These are phyloP conservation scores for Datnioides undecimradiatus DNA, from an alignment of 2,113 vertebrate species.

Conservation along the genomic window DNA sequence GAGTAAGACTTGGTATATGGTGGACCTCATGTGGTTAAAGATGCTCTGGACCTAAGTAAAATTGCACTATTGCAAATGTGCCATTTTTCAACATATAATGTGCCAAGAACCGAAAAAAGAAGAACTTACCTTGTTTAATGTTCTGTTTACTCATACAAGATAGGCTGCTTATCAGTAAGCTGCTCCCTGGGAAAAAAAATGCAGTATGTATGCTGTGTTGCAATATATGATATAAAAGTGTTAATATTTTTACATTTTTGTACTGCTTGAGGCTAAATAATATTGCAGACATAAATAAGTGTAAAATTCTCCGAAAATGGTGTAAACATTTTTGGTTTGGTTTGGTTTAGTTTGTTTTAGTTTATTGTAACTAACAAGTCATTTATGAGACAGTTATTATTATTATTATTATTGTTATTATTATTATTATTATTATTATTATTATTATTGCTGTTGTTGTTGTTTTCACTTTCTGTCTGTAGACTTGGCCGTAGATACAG, in stretches of 20 bases:
- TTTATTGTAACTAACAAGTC: background rate
- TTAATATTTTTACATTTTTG: background rate
- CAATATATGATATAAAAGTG: conserved; percentile 6
- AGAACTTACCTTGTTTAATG: background rate
- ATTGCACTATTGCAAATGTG: background rate
- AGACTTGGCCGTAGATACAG: too few species aligned
- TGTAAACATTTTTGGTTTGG: background rate
- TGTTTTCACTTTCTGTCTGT: too few species aligned
- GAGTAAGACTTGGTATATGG: conserved; percentile 20
- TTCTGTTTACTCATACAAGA: background rate
- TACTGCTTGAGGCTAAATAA: background rate
- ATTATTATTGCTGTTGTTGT: too few species aligned
- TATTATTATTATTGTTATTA: too few species aligned
- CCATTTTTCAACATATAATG: background rate
- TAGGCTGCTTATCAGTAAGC: background rate
- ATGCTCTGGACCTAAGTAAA: background rate
- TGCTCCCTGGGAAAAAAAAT: conserved; percentile 6
- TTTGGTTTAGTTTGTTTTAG: background rate
- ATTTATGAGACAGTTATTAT: too few species aligned
- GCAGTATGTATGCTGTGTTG: background rate
- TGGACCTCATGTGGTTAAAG: too few species aligned
- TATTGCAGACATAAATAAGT: too few species aligned
- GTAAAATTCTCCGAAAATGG: background rate
- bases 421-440: too few species aligned
- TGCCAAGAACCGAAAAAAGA: background rate